Evolutionary conservation across 2,888 invertebrate species (phyloP).

Genomic region (Synergus laeviventris): DNA sequence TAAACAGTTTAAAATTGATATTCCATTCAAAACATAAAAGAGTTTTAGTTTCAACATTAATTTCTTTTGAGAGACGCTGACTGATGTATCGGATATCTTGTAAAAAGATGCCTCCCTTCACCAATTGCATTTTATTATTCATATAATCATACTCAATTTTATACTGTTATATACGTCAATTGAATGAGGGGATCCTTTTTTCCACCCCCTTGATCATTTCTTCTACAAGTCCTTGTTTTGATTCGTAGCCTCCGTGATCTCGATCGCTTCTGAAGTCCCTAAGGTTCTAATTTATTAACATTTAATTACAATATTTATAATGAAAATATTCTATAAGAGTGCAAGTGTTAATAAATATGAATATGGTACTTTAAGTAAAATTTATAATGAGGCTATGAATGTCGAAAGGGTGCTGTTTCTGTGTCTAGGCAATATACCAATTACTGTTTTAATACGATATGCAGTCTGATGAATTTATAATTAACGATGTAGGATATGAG

Average conservation of each 20-base stretch:
- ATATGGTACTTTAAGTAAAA: neutral
- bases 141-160: constrained; percentile 48
- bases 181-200: constrained; percentile 28
- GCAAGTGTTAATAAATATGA: constrained; percentile 19
- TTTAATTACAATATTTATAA: constrained; percentile 41
- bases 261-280: constrained; percentile 35
- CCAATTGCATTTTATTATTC: constrained; percentile 44
- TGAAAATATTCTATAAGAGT: neutral
- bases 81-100: neutral
- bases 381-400: neutral
- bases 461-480: neutral
- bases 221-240: constrained; percentile 38
- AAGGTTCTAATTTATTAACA: constrained; percentile 40
- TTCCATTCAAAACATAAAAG: constrained; percentile 8
- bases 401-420: neutral
- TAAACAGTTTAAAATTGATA: too few species aligned
- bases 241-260: constrained; percentile 32
- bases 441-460: neutral
- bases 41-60: neutral
- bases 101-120: constrained; percentile 17
- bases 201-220: constrained; percentile 28
- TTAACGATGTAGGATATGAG: neutral
- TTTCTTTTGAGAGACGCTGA: neutral
- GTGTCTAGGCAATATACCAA: too few species aligned
- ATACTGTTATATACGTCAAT: constrained; percentile 46